Conservation (phyloP, 2,888 invertebrate genomes). For the Cheilosia impressa region DNA sequence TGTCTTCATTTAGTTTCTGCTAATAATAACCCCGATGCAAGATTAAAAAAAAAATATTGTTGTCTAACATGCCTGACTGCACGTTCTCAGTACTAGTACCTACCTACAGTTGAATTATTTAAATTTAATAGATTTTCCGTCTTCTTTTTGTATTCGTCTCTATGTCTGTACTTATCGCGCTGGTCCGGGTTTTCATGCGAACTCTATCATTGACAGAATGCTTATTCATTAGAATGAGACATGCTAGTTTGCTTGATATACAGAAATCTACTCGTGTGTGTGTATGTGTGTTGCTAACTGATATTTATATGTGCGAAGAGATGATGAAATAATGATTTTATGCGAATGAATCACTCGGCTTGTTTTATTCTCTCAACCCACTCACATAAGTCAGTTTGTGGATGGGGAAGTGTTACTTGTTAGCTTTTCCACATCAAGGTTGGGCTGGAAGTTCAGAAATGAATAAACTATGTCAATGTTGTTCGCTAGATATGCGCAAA, state of each 20-base stretch:
- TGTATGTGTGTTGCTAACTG: slow-evolving; percentile 2
- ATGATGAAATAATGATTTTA: slow-evolving; percentile 61
- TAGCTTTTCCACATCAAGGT: not conserved
- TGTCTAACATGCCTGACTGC: slow-evolving; percentile 66
- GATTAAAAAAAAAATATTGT: slow-evolving; percentile 19
- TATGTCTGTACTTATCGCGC: not conserved
- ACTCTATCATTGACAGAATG: slow-evolving; percentile 64
- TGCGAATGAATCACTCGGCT: slow-evolving; percentile 65
- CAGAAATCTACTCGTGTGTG: not conserved
- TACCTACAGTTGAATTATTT: slow-evolving; percentile 48
- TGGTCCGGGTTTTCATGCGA: slow-evolving; percentile 48
- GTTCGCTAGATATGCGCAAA: not conserved
- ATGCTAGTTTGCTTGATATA: slow-evolving; percentile 32
- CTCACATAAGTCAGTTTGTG: slow-evolving; percentile 33
- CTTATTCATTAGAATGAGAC: slow-evolving; percentile 66
- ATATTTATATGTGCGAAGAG: slow-evolving; percentile 48
- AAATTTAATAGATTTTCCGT: slow-evolving; percentile 62
- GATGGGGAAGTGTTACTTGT: slow-evolving; percentile 36
- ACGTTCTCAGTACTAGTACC: slow-evolving; percentile 34
- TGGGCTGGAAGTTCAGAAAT: not conserved
- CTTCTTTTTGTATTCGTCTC: not conserved
- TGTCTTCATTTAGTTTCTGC: slow-evolving; percentile 17
- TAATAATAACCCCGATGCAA: slow-evolving; percentile 38
- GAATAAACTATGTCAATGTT: not conserved
- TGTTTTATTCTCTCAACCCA: slow-evolving; percentile 50